Conservation (phyloP, 2,113 vertebrate genomes). For the Phalacrocorax brasilianus region DNA sequence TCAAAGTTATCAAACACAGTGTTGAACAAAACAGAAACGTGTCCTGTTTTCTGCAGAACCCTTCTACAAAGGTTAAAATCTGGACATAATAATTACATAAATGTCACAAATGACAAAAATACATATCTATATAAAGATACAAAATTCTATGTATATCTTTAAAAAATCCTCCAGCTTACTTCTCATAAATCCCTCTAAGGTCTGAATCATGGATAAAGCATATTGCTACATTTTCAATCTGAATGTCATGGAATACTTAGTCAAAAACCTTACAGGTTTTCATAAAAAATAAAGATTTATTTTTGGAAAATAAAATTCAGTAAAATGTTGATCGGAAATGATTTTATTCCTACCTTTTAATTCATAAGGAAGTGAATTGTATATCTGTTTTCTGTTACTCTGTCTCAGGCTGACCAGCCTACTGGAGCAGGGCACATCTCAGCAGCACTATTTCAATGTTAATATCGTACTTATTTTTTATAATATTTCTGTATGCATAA, state of each 20-base stretch:
- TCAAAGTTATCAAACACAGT: background rate
- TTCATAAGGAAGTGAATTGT: background rate
- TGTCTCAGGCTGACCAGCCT: background rate
- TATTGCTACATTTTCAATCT: background rate
- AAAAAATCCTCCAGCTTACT: background rate
- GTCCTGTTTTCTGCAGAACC: background rate
- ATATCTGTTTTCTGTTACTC: background rate
- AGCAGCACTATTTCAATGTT: background rate
- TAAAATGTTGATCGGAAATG: background rate
- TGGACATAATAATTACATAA: background rate
- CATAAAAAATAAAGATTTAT: background rate
- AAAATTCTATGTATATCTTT: background rate
- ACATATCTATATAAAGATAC: background rate
- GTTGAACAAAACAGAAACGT: background rate
- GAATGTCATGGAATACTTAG: background rate
- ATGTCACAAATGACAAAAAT: background rate
- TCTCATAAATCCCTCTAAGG: background rate
- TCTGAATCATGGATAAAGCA: background rate
- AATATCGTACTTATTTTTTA: background rate
- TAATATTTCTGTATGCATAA: background rate
- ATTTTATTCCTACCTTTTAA: background rate
- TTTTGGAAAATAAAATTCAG: background rate
- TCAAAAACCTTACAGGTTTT: background rate
- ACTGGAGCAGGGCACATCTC: background rate
- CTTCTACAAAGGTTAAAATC: background rate